Conservation (phyloP, 2,113 vertebrate species). For the Hemibagrus wyckioides region DNA sequence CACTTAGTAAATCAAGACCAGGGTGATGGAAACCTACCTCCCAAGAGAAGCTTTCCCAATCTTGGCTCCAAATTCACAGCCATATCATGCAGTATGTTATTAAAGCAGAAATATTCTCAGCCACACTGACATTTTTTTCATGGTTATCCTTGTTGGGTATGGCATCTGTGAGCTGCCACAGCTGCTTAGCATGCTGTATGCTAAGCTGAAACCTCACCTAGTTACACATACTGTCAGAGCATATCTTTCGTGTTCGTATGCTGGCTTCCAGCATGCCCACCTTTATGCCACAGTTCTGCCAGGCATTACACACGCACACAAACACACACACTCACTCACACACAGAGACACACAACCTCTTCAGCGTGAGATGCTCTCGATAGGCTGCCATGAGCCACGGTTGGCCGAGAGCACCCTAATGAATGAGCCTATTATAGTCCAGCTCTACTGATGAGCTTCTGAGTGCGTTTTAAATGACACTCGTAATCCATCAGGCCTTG, state of each 20-base stretch:
- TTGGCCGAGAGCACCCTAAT: constrained; percentile 43
- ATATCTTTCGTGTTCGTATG: constrained; percentile 27
- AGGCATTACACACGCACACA: neutral
- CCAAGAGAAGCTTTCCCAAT: neutral
- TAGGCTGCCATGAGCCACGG: constrained; percentile 2
- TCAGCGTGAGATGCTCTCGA: neutral
- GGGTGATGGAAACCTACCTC: neutral
- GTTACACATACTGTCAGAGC: constrained; percentile 37
- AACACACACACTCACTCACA: constrained; percentile 16
- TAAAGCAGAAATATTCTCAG: constrained; percentile 28
- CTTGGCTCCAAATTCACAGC: neutral
- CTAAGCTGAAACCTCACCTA: constrained; percentile 39
- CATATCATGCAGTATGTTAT: constrained; percentile 28
- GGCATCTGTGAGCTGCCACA: constrained; percentile 22
- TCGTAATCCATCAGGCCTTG: constrained; percentile 55
- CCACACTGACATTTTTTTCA: constrained; percentile 12
- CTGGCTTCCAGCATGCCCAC: constrained; percentile 33
- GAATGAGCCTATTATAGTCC: constrained; percentile 48
- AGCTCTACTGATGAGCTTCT: constrained; percentile 43
- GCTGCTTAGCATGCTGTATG: constrained; percentile 25
- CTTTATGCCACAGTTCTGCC: constrained; percentile 39
- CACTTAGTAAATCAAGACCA: neutral
- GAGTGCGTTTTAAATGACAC: constrained; percentile 44
- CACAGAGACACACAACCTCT: neutral
- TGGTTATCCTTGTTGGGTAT: constrained; percentile 21